These are phyloP conservation scores for Cyclura pinguis DNA, from an alignment of 2,797 vertebrate species.

Conservation along the genomic window DNA sequence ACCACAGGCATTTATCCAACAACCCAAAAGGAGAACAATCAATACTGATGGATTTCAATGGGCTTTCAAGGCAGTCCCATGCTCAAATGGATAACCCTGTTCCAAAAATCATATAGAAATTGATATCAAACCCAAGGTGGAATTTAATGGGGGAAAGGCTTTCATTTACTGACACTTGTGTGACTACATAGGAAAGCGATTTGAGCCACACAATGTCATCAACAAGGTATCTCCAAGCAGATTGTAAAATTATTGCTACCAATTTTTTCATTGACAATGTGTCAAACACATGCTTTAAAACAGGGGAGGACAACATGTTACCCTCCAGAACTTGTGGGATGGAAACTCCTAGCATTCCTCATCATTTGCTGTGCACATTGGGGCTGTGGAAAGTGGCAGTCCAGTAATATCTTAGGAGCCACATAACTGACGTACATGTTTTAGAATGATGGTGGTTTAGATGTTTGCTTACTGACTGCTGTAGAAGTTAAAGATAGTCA, in stretches of 20 bases:
- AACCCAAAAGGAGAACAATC: neutral
- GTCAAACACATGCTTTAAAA: slow-evolving; percentile 27
- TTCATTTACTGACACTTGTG: slow-evolving; percentile 24
- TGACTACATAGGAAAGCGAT: slow-evolving; percentile 4
- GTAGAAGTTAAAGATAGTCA: slow-evolving; percentile 25
- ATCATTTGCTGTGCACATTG: too few species aligned
- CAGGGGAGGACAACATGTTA: neutral
- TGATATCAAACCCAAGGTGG: neutral
- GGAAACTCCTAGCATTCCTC: too few species aligned
- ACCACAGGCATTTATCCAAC: neutral
- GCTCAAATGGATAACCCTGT: neutral
- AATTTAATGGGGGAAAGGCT: neutral
- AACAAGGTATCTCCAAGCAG: slow-evolving; percentile 29
- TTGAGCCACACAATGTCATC: slow-evolving; percentile 17
- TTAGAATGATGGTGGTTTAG: neutral
- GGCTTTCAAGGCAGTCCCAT: slow-evolving; percentile 22
- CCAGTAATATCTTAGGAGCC: too few species aligned
- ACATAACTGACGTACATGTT: too few species aligned
- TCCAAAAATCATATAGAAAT: neutral
- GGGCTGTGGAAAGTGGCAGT: too few species aligned
- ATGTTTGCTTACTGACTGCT: neutral
- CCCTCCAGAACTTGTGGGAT: too few species aligned
- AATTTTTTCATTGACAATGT: neutral
- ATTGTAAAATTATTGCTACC: slow-evolving; percentile 28
- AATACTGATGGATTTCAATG: slow-evolving; percentile 7